Conservation (phyloP, 2,797 vertebrate genomes). For the Ara ararauna region DNA sequence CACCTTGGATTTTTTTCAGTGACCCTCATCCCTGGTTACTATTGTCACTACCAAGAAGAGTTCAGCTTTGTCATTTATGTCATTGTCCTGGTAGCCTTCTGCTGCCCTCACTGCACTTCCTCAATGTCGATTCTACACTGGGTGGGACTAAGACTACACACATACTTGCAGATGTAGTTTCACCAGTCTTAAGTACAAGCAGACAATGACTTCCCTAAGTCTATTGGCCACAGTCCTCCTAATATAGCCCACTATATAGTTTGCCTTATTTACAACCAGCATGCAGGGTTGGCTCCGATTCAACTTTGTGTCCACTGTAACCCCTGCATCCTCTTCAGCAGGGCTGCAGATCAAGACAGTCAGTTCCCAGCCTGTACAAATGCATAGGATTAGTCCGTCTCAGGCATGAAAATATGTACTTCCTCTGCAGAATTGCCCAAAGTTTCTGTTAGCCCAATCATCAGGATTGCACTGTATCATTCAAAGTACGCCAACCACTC, state of each 20-base stretch:
- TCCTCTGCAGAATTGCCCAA: not conserved
- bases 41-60: not conserved
- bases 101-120: not conserved
- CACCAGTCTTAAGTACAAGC: not conserved
- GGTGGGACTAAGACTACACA: not conserved
- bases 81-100: not conserved
- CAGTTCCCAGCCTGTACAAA: not conserved
- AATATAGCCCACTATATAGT: rapidly evolving
- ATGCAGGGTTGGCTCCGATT: not conserved
- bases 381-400: not conserved
- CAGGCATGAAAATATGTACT: not conserved
- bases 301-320: not conserved
- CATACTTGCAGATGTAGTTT: not conserved
- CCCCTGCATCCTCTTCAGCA: not conserved
- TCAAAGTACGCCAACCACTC: not conserved
- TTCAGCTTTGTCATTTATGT: not conserved
- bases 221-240: not conserved
- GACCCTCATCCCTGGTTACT: not conserved
- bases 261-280: not conserved
- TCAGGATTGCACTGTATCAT: not conserved
- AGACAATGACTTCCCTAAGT: not conserved
- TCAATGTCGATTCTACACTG: not conserved
- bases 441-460: not conserved
- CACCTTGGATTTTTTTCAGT: rapidly evolving
- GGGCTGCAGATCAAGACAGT: not conserved